Base-by-base conservation (phyloP, 2,888 invertebrate genomes). In the Lycocerus yunnanus region DNA sequence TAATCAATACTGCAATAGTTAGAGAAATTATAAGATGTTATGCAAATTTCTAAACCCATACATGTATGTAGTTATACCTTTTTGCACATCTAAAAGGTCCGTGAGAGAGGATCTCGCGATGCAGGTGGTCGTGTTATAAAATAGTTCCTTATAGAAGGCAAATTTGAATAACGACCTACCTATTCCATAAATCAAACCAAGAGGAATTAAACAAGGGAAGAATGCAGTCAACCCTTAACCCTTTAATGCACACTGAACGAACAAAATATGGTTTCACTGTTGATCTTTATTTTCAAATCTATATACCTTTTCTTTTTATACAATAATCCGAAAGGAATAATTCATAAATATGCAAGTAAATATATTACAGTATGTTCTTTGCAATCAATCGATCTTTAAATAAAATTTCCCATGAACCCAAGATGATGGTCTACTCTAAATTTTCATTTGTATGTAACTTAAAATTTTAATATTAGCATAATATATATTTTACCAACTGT, bases 71-170 rank as follows among this genome's bases (percentile, higher is more conserved):
- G n/a, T n/a, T n/a, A 20, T 66, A 72, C 24, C 16, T 59, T 27
- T 43, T 43, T 66, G 59, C 24, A 60, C 72, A 68, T 60, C 24
- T 68, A 73, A 78, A 78, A 77, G 78, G 79, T 79, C 77, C 81
- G 82, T 82, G 82, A 80, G 81, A 81, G 78, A 80, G 78, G 81
- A 80, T 81, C 82, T 81, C 81, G 80, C 83, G 79, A 81, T 82
- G 82, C 84, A 84, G 84, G 84, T 84, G 84, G 83, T 75, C 81
- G 74, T 78, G 80, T 80, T 81, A 81, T 82, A 80, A 83, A 82
- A 81, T 81, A 81, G 83, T 83, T 83, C 83, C 83, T 84, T 80
- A 78, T 78, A 75, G 78, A 78, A 73, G 71, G 73, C 71, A 77
- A 79, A 82, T 82, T 82, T 82, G 81, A 82, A 82, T 81, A 81